phyloP scores from a whole-genome alignment of 92 coral and sea anemone species.

The Pocillopora grandis region DNA sequence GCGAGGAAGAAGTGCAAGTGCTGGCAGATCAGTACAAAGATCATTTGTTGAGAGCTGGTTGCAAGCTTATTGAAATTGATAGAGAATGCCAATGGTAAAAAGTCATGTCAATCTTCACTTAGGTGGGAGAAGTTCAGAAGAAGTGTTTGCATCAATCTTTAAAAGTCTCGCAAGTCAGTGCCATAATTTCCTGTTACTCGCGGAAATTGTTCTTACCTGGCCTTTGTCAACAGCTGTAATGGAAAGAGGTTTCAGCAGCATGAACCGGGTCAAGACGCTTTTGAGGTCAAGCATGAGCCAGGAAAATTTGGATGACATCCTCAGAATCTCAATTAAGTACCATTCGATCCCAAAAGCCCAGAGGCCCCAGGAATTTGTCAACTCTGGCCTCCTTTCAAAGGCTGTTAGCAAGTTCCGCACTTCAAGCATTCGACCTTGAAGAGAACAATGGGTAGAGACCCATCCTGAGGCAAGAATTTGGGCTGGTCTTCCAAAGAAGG shows the following conservation, averaged over 20 bases:
- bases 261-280: slow-evolving; percentile 23
- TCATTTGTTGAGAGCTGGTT: slow-evolving; percentile 21
- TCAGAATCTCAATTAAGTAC: slow-evolving; percentile 22
- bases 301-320: slow-evolving; percentile 19
- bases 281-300: slow-evolving; percentile 9
- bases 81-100: slow-evolving; percentile 21
- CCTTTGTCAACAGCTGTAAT: slow-evolving; percentile 32
- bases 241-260: slow-evolving; percentile 37
- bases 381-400: slow-evolving; percentile 39
- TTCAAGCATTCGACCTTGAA: slow-evolving; percentile 18
- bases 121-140: slow-evolving; percentile 6
- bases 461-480: slow-evolving; percentile 26
- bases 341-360: slow-evolving; percentile 30
- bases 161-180: slow-evolving; percentile 7
- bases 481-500: slow-evolving; percentile 26
- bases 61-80: not conserved
- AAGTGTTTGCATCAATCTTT: slow-evolving; percentile 21
- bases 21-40: slow-evolving; percentile 27
- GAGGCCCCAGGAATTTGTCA: slow-evolving; percentile 30
- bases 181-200: slow-evolving; percentile 12
- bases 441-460: slow-evolving; percentile 34
- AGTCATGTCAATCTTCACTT: slow-evolving; percentile 25
- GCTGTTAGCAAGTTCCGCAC: slow-evolving; percentile 14
- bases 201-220: slow-evolving; percentile 38
- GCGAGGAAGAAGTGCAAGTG: slow-evolving; percentile 20